Base-by-base conservation (phyloP, 2,113 vertebrate species). In the Syngnathoides biaculeatus region DNA sequence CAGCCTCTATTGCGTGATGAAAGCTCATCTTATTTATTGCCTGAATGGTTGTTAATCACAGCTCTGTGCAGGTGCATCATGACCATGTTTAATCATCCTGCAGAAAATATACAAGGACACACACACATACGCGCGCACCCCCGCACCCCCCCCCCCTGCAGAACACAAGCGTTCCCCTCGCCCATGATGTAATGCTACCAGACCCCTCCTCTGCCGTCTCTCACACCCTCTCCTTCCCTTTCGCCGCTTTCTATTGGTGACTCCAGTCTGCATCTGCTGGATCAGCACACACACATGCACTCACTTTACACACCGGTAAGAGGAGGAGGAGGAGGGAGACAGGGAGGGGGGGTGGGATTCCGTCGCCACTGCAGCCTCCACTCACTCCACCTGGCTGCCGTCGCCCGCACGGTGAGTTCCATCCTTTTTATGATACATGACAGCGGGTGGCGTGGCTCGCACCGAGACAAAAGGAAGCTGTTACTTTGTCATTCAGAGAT, bases 131-230 rank as follows among this genome's bases (percentile, higher is more conserved):
- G 48, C 55, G 43, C 61, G 75, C 60, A 52, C 66, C 59, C 38
- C 82, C 66, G 79, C 81, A 82, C 82, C 78, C 80, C 83, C 80
- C 82, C 80, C 79, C 15, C 78, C 86, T 84, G 80, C 86, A 87
- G 40, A 86, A 86, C 78, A 57, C 87, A 71, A 65, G 80, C 78
- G 45, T 81, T 87, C 79, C 80, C 74, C 71, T 62, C 71, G 81
- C 79, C 85, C 81, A 90, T 90, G 89, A 90, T 89, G 89, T 90
- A 89, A 90, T 90, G 89, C 84, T 83, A 77, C 56, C 78, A 90
- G 80, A 89, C 86, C 85, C 82, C 87, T 90, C 87, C 87, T 86
- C 80, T 86, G 68, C 85, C 57, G 73, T 69, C 69, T 80, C 77
- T 74, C 82, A 80, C 81, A 78, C 82, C 77, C 78, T 79, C 84